These are phyloP conservation scores for Glyptemys insculpta DNA, from an alignment of 2,797 vertebrate species.

Conservation along the genomic window DNA sequence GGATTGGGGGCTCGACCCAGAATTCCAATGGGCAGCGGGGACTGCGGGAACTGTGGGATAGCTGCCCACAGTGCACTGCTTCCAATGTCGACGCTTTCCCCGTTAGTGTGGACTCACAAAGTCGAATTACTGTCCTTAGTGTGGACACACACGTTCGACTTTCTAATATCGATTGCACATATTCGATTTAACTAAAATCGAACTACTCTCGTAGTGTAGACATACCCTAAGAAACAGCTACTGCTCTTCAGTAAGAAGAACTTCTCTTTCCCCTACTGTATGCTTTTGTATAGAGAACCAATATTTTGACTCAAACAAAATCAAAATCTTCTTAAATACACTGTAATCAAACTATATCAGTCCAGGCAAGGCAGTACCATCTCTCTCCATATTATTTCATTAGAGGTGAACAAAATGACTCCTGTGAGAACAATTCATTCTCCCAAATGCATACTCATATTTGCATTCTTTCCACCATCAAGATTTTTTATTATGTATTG, in stretches of 20 bases:
- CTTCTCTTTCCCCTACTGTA: neutral
- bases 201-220: too few species aligned
- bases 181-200: too few species aligned
- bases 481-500: conserved; percentile 16
- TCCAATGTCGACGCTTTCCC: too few species aligned
- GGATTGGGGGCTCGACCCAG: too few species aligned
- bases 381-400: neutral
- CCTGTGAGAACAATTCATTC: neutral
- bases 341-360: conserved; percentile 7
- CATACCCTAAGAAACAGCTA: neutral
- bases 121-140: too few species aligned
- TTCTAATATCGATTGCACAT: too few species aligned
- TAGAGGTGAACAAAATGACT: conserved; percentile 6
- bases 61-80: too few species aligned
- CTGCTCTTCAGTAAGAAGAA: neutral
- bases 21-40: too few species aligned
- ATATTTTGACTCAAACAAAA: neutral
- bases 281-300: neutral
- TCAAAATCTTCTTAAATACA: conserved; percentile 36
- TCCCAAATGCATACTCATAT: neutral
- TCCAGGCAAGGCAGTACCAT: neutral
- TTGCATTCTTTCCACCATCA: conserved; percentile 13
- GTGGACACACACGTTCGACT: too few species aligned
- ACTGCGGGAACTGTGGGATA: too few species aligned
- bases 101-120: too few species aligned